phyloP scores from a whole-genome alignment of 1,140 invertebrate species.

The Papilio glaucus region DNA sequence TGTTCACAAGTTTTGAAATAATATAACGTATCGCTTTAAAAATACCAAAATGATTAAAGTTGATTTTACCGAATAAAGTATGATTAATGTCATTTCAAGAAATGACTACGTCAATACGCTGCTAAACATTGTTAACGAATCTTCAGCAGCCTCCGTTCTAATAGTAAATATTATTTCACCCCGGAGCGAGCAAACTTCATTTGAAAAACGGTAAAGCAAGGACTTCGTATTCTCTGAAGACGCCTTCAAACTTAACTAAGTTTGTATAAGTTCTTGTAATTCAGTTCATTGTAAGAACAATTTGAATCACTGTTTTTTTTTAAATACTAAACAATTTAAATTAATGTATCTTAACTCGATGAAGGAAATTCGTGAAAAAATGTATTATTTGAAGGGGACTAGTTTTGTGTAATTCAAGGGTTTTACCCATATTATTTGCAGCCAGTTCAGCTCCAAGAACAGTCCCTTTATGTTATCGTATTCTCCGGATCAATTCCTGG shows the following conservation, averaged over 20 bases:
- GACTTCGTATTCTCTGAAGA: conserved; percentile 20
- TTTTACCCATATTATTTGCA: too few species aligned
- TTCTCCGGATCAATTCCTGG: too few species aligned
- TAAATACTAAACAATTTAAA: too few species aligned
- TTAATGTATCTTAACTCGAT: too few species aligned
- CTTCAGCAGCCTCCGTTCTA: conserved; percentile 1
- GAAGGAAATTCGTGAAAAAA: too few species aligned
- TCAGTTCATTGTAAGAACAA: conserved; percentile 1
- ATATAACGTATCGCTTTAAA: background rate
- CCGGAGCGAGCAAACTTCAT: conserved; percentile 25
- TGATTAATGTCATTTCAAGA: conserved; percentile 4
- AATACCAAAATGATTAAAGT: background rate
- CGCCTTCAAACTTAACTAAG: conserved; percentile 1
- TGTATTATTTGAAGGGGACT: too few species aligned
- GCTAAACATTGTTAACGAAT: conserved; percentile 28
- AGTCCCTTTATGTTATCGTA: too few species aligned
- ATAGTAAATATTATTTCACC: conserved; percentile 29
- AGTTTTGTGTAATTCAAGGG: too few species aligned
- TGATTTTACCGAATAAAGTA: conserved; percentile 7
- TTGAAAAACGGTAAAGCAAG: conserved; percentile 28
- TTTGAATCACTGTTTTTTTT: conserved; percentile 15
- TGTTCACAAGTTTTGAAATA: too few species aligned
- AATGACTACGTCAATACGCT: conserved; percentile 23
- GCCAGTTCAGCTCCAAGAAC: too few species aligned
- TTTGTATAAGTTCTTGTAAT: conserved; percentile 23